Evolutionary conservation across 2,797 vertebrate species (phyloP).

Genomic region (Acrossocheilus fasciatus): DNA sequence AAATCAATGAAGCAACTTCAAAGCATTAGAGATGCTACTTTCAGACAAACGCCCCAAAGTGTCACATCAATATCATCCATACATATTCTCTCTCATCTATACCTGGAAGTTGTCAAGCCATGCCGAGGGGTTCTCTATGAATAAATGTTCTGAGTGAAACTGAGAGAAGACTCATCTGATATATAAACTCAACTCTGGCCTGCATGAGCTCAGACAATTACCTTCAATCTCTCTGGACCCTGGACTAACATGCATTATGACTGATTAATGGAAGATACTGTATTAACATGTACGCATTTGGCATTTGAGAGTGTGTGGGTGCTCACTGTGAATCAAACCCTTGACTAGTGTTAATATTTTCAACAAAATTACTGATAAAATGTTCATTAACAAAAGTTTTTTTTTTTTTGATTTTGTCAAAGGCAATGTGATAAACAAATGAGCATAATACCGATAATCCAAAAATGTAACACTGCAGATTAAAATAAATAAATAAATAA

Average conservation of each 20-base stretch:
- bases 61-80: slow-evolving; percentile 60
- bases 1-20: slow-evolving; percentile 64
- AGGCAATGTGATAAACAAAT: neutral
- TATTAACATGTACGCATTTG: neutral
- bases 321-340: neutral
- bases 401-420: neutral
- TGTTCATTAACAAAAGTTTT: neutral
- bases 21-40: slow-evolving; percentile 61
- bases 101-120: slow-evolving; percentile 44
- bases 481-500: neutral
- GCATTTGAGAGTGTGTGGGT: neutral
- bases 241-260: neutral
- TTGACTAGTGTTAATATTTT: neutral
- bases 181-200: slow-evolving; percentile 15
- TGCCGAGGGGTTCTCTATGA: slow-evolving; percentile 2
- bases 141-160: slow-evolving; percentile 24
- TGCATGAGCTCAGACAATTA: neutral
- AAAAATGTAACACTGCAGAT: neutral
- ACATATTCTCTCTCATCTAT: slow-evolving; percentile 38
- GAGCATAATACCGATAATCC: neutral
- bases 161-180: slow-evolving; percentile 2
- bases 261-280: neutral
- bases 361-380: neutral
- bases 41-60: slow-evolving; percentile 55
- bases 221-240: neutral